Conservation (phyloP, 2,797 vertebrate genomes). For the Emydoidea blandingii region DNA sequence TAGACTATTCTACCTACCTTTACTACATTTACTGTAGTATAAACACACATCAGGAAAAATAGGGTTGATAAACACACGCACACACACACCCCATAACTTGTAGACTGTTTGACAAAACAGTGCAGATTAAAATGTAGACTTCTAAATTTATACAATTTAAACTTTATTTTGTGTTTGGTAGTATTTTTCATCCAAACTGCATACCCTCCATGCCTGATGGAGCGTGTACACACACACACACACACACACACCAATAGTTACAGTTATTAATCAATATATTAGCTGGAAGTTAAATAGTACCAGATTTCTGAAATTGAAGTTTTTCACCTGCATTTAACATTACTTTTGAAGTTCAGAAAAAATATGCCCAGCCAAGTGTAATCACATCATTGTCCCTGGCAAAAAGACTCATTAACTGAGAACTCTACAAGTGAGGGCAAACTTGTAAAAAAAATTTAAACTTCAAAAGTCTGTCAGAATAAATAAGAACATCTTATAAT, state of each 20-base stretch:
- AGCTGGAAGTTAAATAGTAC: neutral
- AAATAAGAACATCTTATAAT: neutral
- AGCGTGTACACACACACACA: neutral
- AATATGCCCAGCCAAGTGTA: neutral
- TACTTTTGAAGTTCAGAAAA: neutral
- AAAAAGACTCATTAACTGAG: neutral
- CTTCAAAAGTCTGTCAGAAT: neutral
- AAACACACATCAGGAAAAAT: neutral
- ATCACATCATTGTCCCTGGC: fast-evolving
- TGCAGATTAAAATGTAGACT: neutral
- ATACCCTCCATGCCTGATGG: neutral
- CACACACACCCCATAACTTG: neutral
- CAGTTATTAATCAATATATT: neutral
- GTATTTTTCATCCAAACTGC: fast-evolving
- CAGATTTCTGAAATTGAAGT: neutral
- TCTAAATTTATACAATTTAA: neutral
- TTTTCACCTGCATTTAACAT: neutral
- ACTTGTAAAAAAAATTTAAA: neutral
- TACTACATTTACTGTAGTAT: neutral
- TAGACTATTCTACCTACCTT: fast-evolving
- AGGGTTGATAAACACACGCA: neutral
- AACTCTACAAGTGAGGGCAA: neutral
- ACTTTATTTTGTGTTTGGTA: neutral
- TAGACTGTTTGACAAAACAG: neutral
- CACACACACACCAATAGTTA: neutral